Percentiles rank a stretch among this genome's conserved stretches.
Evolutionary conservation across 2,797 vertebrate species (phyloP).

Genomic region (Synanceia verrucosa): DNA sequence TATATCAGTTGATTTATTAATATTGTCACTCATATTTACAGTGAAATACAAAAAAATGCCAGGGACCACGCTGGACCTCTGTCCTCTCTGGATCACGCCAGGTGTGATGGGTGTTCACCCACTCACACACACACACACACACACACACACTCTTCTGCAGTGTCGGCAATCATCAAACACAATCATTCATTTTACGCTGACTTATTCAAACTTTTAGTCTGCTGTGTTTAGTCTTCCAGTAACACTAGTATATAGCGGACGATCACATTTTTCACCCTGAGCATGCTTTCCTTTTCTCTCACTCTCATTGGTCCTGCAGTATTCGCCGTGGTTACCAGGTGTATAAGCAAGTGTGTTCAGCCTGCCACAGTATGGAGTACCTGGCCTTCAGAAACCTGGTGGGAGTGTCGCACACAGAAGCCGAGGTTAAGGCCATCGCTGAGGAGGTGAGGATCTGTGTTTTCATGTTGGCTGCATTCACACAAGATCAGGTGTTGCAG

Average conservation of each 20-base stretch:
- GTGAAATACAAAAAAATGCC: too few relatives aligned
- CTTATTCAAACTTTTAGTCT: neutral
- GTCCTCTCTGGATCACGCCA: constrained; percentile 89
- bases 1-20: too few relatives aligned
- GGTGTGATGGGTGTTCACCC: too few relatives aligned
- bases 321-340: constrained; percentile 93
- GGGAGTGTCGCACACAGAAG: constrained; percentile 91
- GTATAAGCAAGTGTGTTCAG: constrained; percentile 94
- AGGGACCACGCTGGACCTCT: constrained; percentile 89
- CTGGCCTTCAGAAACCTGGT: constrained; percentile 92
- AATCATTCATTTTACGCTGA: neutral
- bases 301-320: constrained; percentile 71
- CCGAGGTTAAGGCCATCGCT: constrained; percentile 87
- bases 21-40: too few relatives aligned
- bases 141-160: neutral
- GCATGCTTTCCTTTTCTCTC: neutral
- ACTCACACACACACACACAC: too few relatives aligned
- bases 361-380: constrained; percentile 95
- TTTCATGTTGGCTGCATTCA: too few relatives aligned
- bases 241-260: neutral
- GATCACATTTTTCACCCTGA: neutral
- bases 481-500: too few relatives aligned
- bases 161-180: neutral
- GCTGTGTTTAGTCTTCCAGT: neutral
- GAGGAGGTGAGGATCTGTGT: constrained; percentile 86